Percentiles rank a stretch among this genome's conserved stretches.
Conservation (phyloP, 2,113 vertebrate genomes). For the Fulica atra region DNA sequence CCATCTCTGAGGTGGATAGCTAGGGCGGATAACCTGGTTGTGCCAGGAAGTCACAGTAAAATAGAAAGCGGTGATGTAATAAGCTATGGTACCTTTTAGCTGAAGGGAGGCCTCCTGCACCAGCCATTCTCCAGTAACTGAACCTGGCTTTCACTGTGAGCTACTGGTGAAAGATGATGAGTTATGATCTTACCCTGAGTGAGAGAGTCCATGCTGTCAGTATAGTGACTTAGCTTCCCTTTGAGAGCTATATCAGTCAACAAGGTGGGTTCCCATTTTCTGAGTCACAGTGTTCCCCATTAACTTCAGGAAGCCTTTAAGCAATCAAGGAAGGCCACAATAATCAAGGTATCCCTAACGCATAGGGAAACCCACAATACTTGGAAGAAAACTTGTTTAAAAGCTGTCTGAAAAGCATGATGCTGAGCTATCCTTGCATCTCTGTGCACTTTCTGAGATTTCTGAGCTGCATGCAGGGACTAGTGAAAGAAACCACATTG, state of each 20-base stretch:
- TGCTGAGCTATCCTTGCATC: background rate
- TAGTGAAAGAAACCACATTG: background rate
- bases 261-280: background rate
- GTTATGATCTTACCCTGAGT: background rate
- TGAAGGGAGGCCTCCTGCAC: background rate
- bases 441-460: background rate
- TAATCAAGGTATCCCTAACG: background rate
- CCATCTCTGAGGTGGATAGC: background rate
- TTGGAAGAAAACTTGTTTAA: background rate
- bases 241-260: background rate
- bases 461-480: background rate
- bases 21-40: background rate
- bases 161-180: background rate
- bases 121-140: background rate
- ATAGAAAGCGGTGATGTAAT: background rate
- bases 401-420: background rate
- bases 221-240: background rate
- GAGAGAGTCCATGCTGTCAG: background rate
- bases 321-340: background rate
- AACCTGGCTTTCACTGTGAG: background rate
- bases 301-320: constrained; percentile 26
- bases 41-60: background rate
- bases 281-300: background rate
- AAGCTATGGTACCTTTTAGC: background rate
- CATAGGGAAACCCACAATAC: background rate